These are phyloP conservation scores for Melanotaenia parkinsoni DNA, from an alignment of 2,797 vertebrate species.

Conservation along the genomic window DNA sequence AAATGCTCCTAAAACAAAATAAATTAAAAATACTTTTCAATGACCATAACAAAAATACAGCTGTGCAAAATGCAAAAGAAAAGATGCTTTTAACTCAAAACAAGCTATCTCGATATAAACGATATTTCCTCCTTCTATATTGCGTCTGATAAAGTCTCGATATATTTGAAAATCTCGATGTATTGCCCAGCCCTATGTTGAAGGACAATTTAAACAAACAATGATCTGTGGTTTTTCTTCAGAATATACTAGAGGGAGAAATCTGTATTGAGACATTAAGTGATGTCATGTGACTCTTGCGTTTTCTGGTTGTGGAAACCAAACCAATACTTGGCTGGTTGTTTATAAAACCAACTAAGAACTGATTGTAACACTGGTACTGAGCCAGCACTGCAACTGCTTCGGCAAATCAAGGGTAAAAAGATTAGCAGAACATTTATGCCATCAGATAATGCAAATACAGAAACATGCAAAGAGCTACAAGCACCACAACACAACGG, in stretches of 20 bases:
- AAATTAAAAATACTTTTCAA: too few relatives aligned
- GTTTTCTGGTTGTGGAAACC: background rate
- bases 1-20: too few relatives aligned
- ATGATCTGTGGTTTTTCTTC: background rate
- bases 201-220: background rate
- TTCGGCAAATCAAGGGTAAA: background rate
- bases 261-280: background rate
- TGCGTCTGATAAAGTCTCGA: too few relatives aligned
- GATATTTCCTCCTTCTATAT: too few relatives aligned
- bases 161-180: too few relatives aligned
- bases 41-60: too few relatives aligned
- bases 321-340: background rate
- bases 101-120: too few relatives aligned
- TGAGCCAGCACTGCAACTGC: background rate
- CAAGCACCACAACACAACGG: slow-evolving; percentile 21
- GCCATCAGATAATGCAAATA: slow-evolving; percentile 27
- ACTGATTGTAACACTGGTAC: background rate
- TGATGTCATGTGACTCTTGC: background rate
- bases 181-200: too few relatives aligned
- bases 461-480: slow-evolving; percentile 63
- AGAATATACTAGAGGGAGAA: background rate
- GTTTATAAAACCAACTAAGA: background rate
- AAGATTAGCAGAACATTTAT: background rate
- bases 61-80: too few relatives aligned
- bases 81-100: too few relatives aligned